Evolutionary conservation across 2,113 vertebrate genomes (phyloP).

Genomic region (Mionectes macconnelli): DNA sequence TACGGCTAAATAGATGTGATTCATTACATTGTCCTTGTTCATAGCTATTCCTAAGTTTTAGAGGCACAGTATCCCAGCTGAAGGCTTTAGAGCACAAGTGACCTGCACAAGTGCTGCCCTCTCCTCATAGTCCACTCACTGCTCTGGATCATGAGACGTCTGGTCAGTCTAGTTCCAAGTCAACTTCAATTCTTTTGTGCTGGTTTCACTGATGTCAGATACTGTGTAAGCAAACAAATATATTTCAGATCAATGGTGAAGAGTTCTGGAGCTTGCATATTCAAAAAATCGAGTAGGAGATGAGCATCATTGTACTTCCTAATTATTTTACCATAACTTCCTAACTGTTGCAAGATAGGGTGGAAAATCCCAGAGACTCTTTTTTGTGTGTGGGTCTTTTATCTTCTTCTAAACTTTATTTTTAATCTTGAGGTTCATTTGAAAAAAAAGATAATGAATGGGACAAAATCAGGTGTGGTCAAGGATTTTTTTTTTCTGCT

Average conservation of each 20-base stretch:
- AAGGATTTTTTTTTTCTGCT: neutral
- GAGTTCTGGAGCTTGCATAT: neutral
- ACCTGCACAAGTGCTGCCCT: neutral
- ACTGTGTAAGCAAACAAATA: neutral
- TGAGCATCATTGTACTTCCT: neutral
- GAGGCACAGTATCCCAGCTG: neutral
- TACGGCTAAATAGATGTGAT: neutral
- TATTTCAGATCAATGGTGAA: neutral
- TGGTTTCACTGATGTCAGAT: neutral
- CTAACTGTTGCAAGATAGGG: neutral
- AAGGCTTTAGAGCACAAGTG: neutral
- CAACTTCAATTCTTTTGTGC: neutral
- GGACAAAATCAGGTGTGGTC: neutral
- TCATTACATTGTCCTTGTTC: neutral
- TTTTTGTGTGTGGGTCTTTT: neutral
- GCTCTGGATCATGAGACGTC: neutral
- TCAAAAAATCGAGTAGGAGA: neutral
- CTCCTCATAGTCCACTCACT: neutral
- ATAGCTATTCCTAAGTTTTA: neutral
- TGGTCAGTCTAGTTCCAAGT: neutral
- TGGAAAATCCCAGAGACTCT: neutral
- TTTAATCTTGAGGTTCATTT: neutral
- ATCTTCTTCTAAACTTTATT: neutral
- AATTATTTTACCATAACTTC: neutral
- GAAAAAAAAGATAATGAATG: neutral